Conservation (phyloP, 2,888 invertebrate species). For the Acleris sparsana region DNA sequence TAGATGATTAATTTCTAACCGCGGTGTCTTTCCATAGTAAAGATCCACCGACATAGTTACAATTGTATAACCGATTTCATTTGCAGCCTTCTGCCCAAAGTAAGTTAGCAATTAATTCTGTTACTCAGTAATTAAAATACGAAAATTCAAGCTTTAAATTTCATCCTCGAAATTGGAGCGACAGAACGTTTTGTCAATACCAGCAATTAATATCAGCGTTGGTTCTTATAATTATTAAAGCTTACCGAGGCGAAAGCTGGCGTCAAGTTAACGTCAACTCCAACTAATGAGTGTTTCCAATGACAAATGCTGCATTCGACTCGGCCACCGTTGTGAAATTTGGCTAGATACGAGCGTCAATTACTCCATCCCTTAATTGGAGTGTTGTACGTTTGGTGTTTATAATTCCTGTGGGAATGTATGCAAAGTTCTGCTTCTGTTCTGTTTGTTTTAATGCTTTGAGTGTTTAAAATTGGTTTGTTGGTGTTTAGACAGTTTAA, state of each 20-base stretch:
- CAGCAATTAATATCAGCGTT: slow-evolving; percentile 73
- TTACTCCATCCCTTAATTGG: slow-evolving; percentile 37
- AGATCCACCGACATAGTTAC: neutral
- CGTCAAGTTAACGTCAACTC: slow-evolving; percentile 79
- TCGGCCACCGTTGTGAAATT: slow-evolving; percentile 55
- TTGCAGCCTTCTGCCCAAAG: slow-evolving; percentile 7
- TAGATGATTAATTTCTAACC: neutral
- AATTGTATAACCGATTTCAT: neutral
- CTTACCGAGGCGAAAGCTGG: slow-evolving; percentile 67
- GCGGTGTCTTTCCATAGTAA: neutral
- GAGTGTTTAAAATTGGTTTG: neutral
- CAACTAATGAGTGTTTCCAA: slow-evolving; percentile 76
- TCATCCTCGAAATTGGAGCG: slow-evolving; percentile 48
- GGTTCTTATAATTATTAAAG: slow-evolving; percentile 77
- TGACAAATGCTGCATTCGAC: slow-evolving; percentile 76
- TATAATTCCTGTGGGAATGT: slow-evolving; percentile 33
- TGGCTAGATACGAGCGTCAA: slow-evolving; percentile 55
- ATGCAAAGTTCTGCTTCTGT: slow-evolving; percentile 16
- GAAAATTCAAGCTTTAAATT: slow-evolving; percentile 33
- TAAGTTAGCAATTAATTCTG: slow-evolving; percentile 28
- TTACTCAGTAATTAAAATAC: slow-evolving; percentile 34
- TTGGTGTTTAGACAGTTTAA: neutral
- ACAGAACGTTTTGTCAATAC: slow-evolving; percentile 72
- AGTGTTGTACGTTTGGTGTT: slow-evolving; percentile 33
- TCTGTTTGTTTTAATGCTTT: slow-evolving; percentile 12